Evolutionary conservation across 1,140 invertebrate genomes (phyloP).

Genomic region (Agraylea sexmaculata): DNA sequence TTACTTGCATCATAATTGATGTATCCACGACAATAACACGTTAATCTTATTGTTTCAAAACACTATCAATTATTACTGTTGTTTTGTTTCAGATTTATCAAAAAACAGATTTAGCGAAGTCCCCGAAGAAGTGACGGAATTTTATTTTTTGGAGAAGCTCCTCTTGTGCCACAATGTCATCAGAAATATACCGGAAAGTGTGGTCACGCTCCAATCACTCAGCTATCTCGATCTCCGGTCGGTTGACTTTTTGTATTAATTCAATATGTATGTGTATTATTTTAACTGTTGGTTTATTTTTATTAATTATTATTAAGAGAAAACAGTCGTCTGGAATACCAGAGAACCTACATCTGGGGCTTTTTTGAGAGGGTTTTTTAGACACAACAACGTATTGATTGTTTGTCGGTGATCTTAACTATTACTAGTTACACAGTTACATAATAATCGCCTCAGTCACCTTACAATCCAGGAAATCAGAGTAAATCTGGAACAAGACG

Average conservation of each 20-base stretch:
- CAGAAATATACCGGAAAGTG: slow-evolving; percentile 68
- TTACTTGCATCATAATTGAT: no score
- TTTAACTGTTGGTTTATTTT: not conserved
- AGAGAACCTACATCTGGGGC: no score
- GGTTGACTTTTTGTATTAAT: slow-evolving; percentile 14
- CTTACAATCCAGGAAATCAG: no score
- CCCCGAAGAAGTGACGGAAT: slow-evolving; percentile 77
- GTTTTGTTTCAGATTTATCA: slow-evolving; percentile 74
- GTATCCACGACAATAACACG: no score
- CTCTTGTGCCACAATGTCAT: slow-evolving; percentile 86
- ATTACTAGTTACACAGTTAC: slow-evolving; percentile 1
- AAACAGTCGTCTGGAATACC: no score
- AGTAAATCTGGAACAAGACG: no score
- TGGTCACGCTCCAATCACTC: slow-evolving; percentile 70
- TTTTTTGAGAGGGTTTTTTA: no score
- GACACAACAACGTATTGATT: no score
- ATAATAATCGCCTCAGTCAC: no score
- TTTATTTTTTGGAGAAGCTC: slow-evolving; percentile 74
- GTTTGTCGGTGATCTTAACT: no score
- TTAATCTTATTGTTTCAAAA: no score
- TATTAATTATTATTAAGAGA: no score
- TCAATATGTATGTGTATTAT: slow-evolving; percentile 2
- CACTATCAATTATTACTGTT: slow-evolving; percentile 17
- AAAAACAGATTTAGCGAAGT: slow-evolving; percentile 85
- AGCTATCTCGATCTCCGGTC: slow-evolving; percentile 81